phyloP scores from a whole-genome alignment of 2,113 vertebrate genomes.

The Tapirus terrestris region DNA sequence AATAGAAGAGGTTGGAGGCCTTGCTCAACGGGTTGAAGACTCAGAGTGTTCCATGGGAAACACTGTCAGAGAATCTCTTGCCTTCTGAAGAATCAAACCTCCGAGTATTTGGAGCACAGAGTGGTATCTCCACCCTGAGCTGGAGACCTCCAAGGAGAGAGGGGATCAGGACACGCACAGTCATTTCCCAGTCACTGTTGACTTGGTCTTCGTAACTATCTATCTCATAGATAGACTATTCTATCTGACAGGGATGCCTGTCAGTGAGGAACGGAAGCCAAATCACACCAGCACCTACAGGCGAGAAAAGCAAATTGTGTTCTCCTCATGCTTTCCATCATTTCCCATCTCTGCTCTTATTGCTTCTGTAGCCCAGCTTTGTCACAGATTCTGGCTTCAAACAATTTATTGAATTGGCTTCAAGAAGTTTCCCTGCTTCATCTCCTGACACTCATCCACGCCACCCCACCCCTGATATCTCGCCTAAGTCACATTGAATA shows the following conservation, averaged over 20 bases:
- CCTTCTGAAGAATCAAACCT: background rate
- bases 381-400: background rate
- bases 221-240: too few relatives aligned
- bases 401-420: background rate
- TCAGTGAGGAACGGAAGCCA: background rate
- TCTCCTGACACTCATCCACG: too few relatives aligned
- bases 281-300: background rate
- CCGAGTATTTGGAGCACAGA: rapidly evolving
- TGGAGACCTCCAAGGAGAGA: background rate
- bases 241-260: background rate
- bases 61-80: background rate
- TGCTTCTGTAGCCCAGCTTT: background rate
- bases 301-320: background rate
- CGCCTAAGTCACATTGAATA: background rate
- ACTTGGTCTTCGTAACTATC: background rate
- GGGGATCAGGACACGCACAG: background rate
- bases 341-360: too few relatives aligned
- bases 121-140: background rate
- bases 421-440: background rate
- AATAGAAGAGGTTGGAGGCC: background rate
- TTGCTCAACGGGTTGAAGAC: background rate
- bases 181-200: background rate
- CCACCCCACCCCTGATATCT: background rate
- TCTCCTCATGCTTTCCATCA: background rate
- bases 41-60: background rate